Conservation (phyloP, 2,113 vertebrate genomes). For the Bos taurus region ARS-UCD2.0 NC_037351.1:45532501-45533000, state of each 20-base stretch:
- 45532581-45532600: not conserved
- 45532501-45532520: not conserved
- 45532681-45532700: not conserved
- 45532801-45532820: not conserved
- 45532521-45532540: not conserved
- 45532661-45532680: not conserved
- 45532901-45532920: not conserved
- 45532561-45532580: not conserved
- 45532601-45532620: not conserved
- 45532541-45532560: not conserved
- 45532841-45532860: not conserved
- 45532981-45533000: not conserved
- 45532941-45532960: not conserved
- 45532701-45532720: not conserved
- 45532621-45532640: not conserved
- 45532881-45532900: not conserved
- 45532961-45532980: not conserved
- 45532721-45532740: not conserved
- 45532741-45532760: not conserved
- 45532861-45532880: not conserved
- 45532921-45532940: not conserved
- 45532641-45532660: not conserved
- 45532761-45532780: not conserved
- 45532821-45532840: not conserved
- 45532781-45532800: not conserved